These are phyloP conservation scores for Zingel zingel DNA, from an alignment of 2,113 vertebrate genomes.

Conservation along the genomic window DNA sequence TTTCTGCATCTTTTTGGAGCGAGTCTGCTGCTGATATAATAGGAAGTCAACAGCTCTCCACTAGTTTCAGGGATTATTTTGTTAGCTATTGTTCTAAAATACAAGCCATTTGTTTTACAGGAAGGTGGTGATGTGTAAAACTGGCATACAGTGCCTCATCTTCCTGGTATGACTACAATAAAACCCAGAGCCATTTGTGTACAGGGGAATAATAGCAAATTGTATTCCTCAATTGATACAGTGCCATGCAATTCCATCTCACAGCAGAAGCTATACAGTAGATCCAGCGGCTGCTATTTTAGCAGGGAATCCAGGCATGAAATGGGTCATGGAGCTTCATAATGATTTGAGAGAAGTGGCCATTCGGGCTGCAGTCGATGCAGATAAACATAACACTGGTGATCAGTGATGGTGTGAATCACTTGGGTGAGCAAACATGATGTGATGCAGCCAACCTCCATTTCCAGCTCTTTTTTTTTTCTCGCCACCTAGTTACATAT, in stretches of 20 bases:
- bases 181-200: conserved; percentile 6
- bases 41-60: conserved; percentile 8
- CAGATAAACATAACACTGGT: neutral
- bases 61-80: conserved; percentile 11
- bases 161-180: neutral
- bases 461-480: neutral
- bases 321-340: conserved; percentile 49
- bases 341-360: conserved; percentile 39
- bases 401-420: conserved; percentile 47
- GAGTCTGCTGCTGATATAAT: neutral
- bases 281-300: conserved; percentile 38
- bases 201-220: conserved; percentile 4
- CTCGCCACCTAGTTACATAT: conserved; percentile 25
- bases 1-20: neutral
- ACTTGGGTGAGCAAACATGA: conserved; percentile 20
- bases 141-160: neutral
- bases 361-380: conserved; percentile 25
- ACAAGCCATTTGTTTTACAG: neutral
- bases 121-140: conserved; percentile 3
- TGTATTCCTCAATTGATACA: conserved; percentile 10
- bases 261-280: conserved; percentile 16
- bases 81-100: neutral
- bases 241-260: conserved; percentile 20
- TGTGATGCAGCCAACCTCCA: neutral
- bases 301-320: conserved; percentile 44